phyloP scores from a whole-genome alignment of 2,113 vertebrate genomes.

The Budorcas taxicolor region DNA sequence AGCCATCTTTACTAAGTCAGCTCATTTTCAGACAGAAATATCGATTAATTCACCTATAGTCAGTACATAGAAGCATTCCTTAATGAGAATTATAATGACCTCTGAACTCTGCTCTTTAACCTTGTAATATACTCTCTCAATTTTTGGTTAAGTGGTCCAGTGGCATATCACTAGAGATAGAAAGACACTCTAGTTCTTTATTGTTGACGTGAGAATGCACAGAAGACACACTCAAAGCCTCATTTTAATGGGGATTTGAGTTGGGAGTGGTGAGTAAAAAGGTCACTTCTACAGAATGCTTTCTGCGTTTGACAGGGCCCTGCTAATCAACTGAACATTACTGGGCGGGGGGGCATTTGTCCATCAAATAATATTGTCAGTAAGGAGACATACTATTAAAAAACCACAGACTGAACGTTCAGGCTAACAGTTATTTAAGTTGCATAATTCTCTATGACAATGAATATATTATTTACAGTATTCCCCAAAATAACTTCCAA shows the following conservation, averaged over 20 bases:
- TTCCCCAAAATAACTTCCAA: not conserved
- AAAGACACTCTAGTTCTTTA: slow-evolving; percentile 72
- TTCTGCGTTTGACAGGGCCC: slow-evolving; percentile 74
- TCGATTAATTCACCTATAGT: slow-evolving; percentile 77
- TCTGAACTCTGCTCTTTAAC: slow-evolving; percentile 78
- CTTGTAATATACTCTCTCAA: slow-evolving; percentile 77
- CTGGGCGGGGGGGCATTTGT: slow-evolving; percentile 57
- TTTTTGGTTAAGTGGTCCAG: slow-evolving; percentile 79
- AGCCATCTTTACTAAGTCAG: slow-evolving; percentile 77
- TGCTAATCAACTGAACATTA: slow-evolving; percentile 69
- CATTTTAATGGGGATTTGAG: slow-evolving; percentile 67
- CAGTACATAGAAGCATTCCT: slow-evolving; percentile 78
- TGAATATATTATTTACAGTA: not conserved
- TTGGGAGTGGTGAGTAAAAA: slow-evolving; percentile 56
- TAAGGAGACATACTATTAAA: slow-evolving; percentile 32
- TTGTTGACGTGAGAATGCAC: slow-evolving; percentile 69
- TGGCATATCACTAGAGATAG: slow-evolving; percentile 74
- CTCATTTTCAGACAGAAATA: slow-evolving; percentile 80
- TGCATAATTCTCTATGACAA: not conserved
- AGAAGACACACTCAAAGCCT: slow-evolving; percentile 72
- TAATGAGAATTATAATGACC: slow-evolving; percentile 81
- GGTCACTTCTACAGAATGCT: slow-evolving; percentile 68
- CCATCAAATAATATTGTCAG: slow-evolving; percentile 54
- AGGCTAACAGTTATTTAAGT: not conserved
- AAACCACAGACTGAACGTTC: not conserved